A percentile compares a stretch with the other conserved stretches of the same genome.
Conservation (phyloP, 1,140 invertebrate genomes). For the Cyphomyrmex costatus region DNA sequence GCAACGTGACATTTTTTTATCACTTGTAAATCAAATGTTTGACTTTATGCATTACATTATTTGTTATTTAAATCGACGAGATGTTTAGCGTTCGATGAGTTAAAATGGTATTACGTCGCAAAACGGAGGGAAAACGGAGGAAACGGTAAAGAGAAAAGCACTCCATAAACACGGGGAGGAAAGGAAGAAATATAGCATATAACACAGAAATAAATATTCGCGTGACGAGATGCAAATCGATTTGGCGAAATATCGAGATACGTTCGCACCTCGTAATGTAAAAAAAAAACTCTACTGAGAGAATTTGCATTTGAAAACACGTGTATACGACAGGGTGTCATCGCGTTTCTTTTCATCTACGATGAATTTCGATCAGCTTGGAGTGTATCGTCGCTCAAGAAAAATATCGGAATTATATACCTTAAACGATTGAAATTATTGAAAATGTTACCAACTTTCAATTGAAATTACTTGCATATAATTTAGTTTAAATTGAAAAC, state of each 20-base stretch:
- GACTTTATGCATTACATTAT: conserved; percentile 36
- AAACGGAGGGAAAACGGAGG: conserved; percentile 26
- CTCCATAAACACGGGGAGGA: conserved; percentile 9
- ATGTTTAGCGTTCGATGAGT: conserved; percentile 29
- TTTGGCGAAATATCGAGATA: conserved; percentile 46
- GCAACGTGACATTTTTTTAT: conserved; percentile 18
- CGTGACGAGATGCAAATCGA: conserved; percentile 36
- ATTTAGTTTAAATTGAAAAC: conserved; percentile 14
- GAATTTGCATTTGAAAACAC: conserved; percentile 16
- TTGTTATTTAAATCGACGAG: conserved; percentile 3
- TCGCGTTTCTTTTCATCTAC: background rate
- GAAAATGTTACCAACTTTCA: background rate
- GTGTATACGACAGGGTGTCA: background rate
- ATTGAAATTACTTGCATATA: background rate
- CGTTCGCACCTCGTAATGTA: background rate
- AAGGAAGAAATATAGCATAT: background rate
- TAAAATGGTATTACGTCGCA: conserved; percentile 51
- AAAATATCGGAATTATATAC: background rate
- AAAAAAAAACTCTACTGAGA: background rate
- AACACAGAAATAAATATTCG: conserved; percentile 53
- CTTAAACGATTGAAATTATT: conserved; percentile 6
- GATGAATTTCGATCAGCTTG: background rate
- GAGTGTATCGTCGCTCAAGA: background rate
- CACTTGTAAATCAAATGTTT: background rate
- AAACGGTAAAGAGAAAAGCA: conserved; percentile 19